Percentiles rank a stretch among this genome's conserved stretches.
Conservation (phyloP, 23 tunicate species). For the Diplosoma virens region DNA sequence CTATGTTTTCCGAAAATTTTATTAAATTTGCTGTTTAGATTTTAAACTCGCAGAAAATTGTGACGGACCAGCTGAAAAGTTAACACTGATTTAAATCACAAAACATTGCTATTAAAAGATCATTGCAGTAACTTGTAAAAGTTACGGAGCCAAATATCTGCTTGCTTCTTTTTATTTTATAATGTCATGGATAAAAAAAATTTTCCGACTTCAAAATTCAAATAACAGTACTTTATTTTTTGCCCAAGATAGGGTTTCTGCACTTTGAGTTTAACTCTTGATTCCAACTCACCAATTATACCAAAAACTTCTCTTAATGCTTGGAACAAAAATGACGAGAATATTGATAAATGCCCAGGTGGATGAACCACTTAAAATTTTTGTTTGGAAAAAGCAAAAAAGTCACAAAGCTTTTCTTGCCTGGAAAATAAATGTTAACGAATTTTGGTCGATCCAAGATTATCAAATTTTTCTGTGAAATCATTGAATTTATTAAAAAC, state of each 20-base stretch:
- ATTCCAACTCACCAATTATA: conserved; percentile 74
- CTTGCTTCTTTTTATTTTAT: conserved; percentile 53
- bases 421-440: too few relatives aligned
- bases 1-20: conserved; percentile 73
- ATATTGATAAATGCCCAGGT: conserved; percentile 75
- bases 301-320: conserved; percentile 89
- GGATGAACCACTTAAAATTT: conserved; percentile 71
- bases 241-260: too few relatives aligned
- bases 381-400: conserved; percentile 76
- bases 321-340: conserved; percentile 88
- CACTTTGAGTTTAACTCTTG: too few relatives aligned
- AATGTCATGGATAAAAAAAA: conserved; percentile 64
- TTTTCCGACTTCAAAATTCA: conserved; percentile 85
- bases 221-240: too few relatives aligned
- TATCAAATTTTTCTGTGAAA: too few relatives aligned
- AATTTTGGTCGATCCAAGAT: too few relatives aligned
- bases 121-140: too few relatives aligned
- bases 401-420: conserved; percentile 91
- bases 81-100: conserved; percentile 73
- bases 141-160: too few relatives aligned
- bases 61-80: too few relatives aligned
- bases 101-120: conserved; percentile 60
- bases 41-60: too few relatives aligned
- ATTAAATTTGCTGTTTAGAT: too few relatives aligned
- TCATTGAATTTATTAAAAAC: too few relatives aligned